Evolutionary conservation across 2,113 vertebrate species (phyloP).

Genomic region (Corvus cornix): DNA sequence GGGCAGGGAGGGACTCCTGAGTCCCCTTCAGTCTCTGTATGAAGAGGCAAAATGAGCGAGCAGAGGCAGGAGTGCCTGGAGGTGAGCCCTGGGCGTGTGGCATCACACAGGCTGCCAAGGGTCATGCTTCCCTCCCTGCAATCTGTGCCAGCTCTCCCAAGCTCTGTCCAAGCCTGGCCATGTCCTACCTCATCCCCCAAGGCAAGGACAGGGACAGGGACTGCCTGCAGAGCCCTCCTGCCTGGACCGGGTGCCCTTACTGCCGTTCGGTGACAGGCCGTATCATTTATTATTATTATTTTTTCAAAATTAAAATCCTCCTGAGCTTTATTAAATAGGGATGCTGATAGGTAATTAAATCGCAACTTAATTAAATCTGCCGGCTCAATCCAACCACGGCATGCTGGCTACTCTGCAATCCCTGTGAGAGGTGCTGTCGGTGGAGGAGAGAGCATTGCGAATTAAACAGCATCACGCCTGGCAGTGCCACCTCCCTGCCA

Average conservation of each 20-base stretch:
- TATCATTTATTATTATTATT: slow-evolving; percentile 59
- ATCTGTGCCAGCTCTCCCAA: background rate
- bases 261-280: background rate
- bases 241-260: background rate
- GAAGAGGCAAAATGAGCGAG: background rate
- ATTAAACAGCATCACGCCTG: background rate
- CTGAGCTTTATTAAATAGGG: slow-evolving; percentile 74
- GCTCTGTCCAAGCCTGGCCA: background rate
- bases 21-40: background rate
- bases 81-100: background rate
- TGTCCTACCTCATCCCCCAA: background rate
- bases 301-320: slow-evolving; percentile 66
- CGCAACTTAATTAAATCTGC: slow-evolving; percentile 73
- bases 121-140: background rate
- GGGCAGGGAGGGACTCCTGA: fast-evolving
- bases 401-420: slow-evolving; percentile 40
- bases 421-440: slow-evolving; percentile 1
- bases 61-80: background rate
- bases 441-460: background rate
- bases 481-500: background rate
- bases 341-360: slow-evolving; percentile 76
- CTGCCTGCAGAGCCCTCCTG: background rate
- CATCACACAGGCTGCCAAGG: background rate
- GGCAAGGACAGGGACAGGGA: background rate
- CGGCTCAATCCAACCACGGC: slow-evolving; percentile 42